phyloP scores from a whole-genome alignment of 2,113 vertebrate genomes.

The Apodemus speciosus region DNA sequence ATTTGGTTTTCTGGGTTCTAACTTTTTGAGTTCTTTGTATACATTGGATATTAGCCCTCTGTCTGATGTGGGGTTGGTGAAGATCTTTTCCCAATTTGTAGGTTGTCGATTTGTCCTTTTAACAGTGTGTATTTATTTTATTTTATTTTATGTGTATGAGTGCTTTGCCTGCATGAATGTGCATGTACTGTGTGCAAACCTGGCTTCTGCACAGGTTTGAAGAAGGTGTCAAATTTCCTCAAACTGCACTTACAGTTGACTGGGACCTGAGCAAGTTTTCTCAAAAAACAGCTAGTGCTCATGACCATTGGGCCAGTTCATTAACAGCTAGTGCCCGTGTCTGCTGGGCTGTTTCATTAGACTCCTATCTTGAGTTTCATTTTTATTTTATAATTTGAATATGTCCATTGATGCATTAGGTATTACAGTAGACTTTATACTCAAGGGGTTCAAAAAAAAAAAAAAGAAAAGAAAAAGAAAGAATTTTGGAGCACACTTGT shows the following conservation, averaged over 20 bases:
- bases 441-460: background rate
- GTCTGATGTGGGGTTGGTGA: too few species aligned
- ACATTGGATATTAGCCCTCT: too few species aligned
- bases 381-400: background rate
- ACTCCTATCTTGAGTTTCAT: background rate
- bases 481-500: background rate
- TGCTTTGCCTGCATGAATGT: background rate
- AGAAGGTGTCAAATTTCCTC: background rate
- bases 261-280: background rate
- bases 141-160: background rate
- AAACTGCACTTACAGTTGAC: background rate
- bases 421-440: background rate
- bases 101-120: too few species aligned
- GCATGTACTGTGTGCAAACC: background rate
- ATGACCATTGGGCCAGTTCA: too few species aligned
- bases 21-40: too few species aligned
- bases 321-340: background rate
- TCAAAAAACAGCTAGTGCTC: background rate
- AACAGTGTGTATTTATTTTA: too few species aligned
- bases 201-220: background rate
- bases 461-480: too few species aligned
- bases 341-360: too few species aligned
- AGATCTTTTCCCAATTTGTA: too few species aligned
- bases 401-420: background rate
- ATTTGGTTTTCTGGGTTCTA: too few species aligned